phyloP scores from a whole-genome alignment of 1,140 invertebrate species.

The Neomicropteryx cornuta region DNA sequence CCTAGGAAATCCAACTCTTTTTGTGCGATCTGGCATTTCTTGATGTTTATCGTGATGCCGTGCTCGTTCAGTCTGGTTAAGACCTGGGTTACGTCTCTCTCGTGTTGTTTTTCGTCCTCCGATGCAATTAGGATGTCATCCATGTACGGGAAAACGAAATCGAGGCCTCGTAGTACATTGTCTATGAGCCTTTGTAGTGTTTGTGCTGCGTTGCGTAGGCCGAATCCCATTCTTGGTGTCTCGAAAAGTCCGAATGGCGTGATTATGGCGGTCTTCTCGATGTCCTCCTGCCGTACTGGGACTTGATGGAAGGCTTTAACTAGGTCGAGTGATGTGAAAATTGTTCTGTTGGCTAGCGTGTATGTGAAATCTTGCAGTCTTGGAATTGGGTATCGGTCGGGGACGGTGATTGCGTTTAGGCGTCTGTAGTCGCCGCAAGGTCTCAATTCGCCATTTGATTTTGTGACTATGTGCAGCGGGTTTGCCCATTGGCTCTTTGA shows the following conservation, averaged over 20 bases:
- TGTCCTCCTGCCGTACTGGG: slow-evolving; percentile 16
- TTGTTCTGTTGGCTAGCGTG: slow-evolving; percentile 7
- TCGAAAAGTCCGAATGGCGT: slow-evolving; percentile 26
- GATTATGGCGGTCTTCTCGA: slow-evolving; percentile 22
- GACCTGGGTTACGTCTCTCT: slow-evolving; percentile 13
- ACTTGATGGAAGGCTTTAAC: slow-evolving; percentile 31
- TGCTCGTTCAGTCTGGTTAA: slow-evolving; percentile 16
- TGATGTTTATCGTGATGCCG: slow-evolving; percentile 18
- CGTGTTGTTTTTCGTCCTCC: slow-evolving; percentile 16
- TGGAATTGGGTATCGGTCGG: slow-evolving; percentile 19
- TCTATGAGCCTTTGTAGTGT: slow-evolving; percentile 40
- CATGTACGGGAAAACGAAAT: slow-evolving; percentile 20
- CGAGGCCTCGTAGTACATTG: slow-evolving; percentile 20
- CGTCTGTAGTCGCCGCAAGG: slow-evolving; percentile 32
- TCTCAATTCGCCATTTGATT: slow-evolving; percentile 24
- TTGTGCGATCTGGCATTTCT: slow-evolving; percentile 17
- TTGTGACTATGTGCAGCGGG: slow-evolving; percentile 28
- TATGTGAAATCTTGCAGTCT: slow-evolving; percentile 9
- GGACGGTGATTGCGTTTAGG: slow-evolving; percentile 28
- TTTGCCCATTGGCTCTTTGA: slow-evolving; percentile 29
- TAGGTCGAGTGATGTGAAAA: slow-evolving; percentile 35
- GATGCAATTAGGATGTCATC: slow-evolving; percentile 29
- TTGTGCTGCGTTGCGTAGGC: slow-evolving; percentile 23
- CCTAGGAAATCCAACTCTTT: slow-evolving; percentile 18
- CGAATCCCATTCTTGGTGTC: slow-evolving; percentile 21